Percentiles rank a stretch among this genome's conserved stretches.
Evolutionary conservation across 2,888 invertebrate genomes (phyloP).

Genomic region (Luffia ferchaultella): DNA sequence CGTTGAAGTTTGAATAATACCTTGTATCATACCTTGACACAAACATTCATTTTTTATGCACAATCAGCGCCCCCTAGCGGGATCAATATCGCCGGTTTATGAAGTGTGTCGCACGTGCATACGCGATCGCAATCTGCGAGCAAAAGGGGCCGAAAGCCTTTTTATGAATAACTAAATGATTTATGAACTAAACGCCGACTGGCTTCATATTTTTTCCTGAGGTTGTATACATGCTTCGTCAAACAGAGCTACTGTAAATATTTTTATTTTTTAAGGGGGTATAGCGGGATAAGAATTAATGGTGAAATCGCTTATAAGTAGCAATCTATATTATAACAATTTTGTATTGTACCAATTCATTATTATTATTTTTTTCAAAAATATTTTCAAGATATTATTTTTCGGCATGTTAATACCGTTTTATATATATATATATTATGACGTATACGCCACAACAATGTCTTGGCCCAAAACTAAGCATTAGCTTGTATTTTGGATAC

Average conservation of each 20-base stretch:
- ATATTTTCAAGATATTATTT: no score
- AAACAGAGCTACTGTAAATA: background rate
- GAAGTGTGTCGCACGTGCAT: slow-evolving; percentile 59
- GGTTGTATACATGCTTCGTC: slow-evolving; percentile 18
- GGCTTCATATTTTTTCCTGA: slow-evolving; percentile 24
- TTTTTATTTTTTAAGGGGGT: background rate
- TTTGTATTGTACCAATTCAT: no score
- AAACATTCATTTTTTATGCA: slow-evolving; percentile 31
- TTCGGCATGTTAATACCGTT: no score
- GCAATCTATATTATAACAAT: no score
- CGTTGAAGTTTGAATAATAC: no score
- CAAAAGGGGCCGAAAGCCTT: slow-evolving; percentile 31
- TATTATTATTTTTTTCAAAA: no score
- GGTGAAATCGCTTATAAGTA: no score
- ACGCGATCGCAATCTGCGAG: slow-evolving; percentile 47
- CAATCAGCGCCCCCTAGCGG: slow-evolving; percentile 41
- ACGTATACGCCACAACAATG: no score
- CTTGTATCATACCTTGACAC: background rate
- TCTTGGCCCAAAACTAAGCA: no score
- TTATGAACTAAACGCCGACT: slow-evolving; percentile 42
- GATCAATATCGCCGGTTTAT: slow-evolving; percentile 57
- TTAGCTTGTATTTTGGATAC: no score
- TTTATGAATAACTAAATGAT: slow-evolving; percentile 64
- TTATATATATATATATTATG: no score
- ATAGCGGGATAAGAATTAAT: no score